Percentiles rank a stretch among this genome's conserved stretches.
phyloP scores from a whole-genome alignment of 1,140 invertebrate genomes.

The Gryllus bimaculatus region DNA sequence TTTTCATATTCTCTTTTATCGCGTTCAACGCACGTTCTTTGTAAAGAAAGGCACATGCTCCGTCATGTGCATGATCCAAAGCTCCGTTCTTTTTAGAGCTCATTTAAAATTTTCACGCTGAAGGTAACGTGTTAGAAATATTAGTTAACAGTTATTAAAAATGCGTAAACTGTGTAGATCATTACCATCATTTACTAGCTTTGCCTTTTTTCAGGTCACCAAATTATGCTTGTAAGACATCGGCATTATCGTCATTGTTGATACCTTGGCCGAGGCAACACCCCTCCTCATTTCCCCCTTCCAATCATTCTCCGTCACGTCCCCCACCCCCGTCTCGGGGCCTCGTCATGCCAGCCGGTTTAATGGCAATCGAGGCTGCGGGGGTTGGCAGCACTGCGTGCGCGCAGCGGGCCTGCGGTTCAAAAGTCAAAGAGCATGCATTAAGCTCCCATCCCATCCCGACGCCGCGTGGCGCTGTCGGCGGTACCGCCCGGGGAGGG shows the following conservation, averaged over 20 bases:
- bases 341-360: not conserved
- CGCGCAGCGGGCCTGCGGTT: not conserved
- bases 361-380: not conserved
- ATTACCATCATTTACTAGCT: not conserved
- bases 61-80: not conserved
- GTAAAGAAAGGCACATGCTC: not conserved
- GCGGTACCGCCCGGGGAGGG: too few species aligned
- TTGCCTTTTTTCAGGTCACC: not conserved
- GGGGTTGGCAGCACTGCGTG: not conserved
- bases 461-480: too few species aligned
- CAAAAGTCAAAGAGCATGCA: conserved; percentile 4
- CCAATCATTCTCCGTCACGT: not conserved
- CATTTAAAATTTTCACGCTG: not conserved
- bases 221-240: not conserved
- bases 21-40: not conserved
- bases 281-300: not conserved
- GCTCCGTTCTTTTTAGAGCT: not conserved
- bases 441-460: not conserved
- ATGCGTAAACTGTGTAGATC: not conserved
- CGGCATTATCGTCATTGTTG: not conserved
- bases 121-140: not conserved
- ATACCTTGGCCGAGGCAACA: not conserved
- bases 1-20: conserved; percentile 2
- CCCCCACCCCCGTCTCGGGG: not conserved
- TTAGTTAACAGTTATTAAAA: not conserved